Conservation (phyloP, 2,888 invertebrate species). For the Mycogona germanica region DNA sequence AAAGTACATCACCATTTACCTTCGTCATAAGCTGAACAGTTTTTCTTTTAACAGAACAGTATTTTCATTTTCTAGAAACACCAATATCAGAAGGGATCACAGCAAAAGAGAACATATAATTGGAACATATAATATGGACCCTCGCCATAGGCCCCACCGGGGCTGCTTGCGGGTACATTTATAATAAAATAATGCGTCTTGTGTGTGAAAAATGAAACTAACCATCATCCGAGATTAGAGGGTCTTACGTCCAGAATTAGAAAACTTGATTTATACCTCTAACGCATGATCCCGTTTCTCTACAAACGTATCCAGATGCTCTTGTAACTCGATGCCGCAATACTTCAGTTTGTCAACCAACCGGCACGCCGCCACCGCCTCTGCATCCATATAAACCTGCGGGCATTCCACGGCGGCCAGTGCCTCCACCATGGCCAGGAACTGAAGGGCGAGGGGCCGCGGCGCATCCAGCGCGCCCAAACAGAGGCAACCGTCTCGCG, state of each 20-base stretch:
- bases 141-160: too few relatives aligned
- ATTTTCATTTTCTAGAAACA: too few relatives aligned
- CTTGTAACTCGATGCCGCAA: conserved; percentile 82
- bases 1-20: too few relatives aligned
- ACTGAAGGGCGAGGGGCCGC: conserved; percentile 39
- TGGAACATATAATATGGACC: background rate
- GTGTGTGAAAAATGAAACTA: too few relatives aligned
- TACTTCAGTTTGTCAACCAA: conserved; percentile 74
- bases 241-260: background rate
- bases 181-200: too few relatives aligned
- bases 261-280: conserved; percentile 32
- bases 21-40: too few relatives aligned
- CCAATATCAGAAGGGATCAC: background rate
- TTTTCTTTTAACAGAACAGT: too few relatives aligned
- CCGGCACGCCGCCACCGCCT: conserved; percentile 49
- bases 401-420: conserved; percentile 59
- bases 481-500: conserved; percentile 59
- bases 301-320: conserved; percentile 88
- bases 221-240: background rate
- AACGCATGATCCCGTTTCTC: conserved; percentile 77
- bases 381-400: conserved; percentile 72
- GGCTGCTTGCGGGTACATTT: too few relatives aligned
- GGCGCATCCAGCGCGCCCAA: conserved; percentile 42
- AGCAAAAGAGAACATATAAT: background rate
- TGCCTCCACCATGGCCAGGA: conserved; percentile 44